phyloP scores from a whole-genome alignment of 2,888 invertebrate genomes.

The Pachydiplax longipennis region DNA sequence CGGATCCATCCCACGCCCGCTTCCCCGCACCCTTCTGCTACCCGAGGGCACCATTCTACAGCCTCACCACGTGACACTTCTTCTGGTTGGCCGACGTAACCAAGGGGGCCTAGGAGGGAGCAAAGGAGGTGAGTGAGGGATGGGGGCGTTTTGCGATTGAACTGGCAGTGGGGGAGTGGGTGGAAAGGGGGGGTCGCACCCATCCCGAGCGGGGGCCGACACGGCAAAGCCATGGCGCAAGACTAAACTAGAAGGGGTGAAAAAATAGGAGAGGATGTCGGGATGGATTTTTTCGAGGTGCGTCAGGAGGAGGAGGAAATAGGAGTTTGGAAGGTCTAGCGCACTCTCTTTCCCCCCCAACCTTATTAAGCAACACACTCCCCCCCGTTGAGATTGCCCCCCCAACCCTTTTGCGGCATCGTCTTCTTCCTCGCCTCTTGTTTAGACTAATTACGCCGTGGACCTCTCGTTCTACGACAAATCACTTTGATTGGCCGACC shows the following conservation, averaged over 20 bases:
- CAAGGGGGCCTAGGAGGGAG: background rate
- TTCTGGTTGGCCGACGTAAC: conserved; percentile 26
- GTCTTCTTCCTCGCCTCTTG: background rate
- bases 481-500: conserved; percentile 33
- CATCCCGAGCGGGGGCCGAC: conserved; percentile 11
- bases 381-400: background rate
- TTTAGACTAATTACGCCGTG: conserved; percentile 33
- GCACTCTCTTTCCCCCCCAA: background rate
- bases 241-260: background rate
- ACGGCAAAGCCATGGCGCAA: background rate
- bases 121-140: background rate
- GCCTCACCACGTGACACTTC: background rate
- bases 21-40: background rate
- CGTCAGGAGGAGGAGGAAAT: conserved; percentile 19
- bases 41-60: conserved; percentile 22
- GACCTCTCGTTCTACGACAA: background rate
- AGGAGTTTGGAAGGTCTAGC: conserved; percentile 25
- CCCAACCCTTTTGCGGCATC: background rate
- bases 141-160: background rate
- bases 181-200: background rate
- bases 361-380: background rate
- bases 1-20: background rate
- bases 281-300: background rate
- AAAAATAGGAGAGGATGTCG: background rate
- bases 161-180: background rate